phyloP scores from a whole-genome alignment of 2,888 invertebrate genomes.

The Tromatobia lineatoria region DNA sequence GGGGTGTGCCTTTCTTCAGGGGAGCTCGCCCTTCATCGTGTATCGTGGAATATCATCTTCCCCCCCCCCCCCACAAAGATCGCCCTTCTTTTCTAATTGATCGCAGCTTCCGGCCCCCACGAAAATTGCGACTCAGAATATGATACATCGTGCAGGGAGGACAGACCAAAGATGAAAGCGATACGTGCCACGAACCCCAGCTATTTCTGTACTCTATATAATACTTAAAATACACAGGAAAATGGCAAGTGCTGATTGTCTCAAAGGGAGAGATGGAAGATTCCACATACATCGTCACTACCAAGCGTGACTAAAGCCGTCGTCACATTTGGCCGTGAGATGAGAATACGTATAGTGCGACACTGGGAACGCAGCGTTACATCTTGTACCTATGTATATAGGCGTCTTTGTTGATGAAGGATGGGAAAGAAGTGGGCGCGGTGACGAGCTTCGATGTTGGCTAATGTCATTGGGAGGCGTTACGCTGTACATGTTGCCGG shows the following conservation, averaged over 20 bases:
- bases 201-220: neutral
- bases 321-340: constrained; percentile 36
- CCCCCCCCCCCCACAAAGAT: too few species aligned
- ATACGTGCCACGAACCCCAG: neutral
- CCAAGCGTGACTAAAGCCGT: constrained; percentile 16
- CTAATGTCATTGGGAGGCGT: constrained; percentile 40
- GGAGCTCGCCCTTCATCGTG: neutral
- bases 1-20: neutral
- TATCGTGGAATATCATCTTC: neutral
- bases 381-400: constrained; percentile 10
- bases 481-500: constrained; percentile 10
- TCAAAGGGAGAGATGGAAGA: constrained; percentile 29
- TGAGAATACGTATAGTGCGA: constrained; percentile 7
- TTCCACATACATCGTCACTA: constrained; percentile 32
- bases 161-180: constrained; percentile 18
- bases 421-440: constrained; percentile 7
- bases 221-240: neutral
- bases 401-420: neutral
- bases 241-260: constrained; percentile 46
- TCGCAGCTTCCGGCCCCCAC: constrained; percentile 13
- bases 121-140: constrained; percentile 5
- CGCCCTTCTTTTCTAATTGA: constrained; percentile 46
- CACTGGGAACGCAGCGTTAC: constrained; percentile 14
- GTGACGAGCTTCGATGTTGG: neutral
- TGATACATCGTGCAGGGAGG: constrained; percentile 11